phyloP scores from a whole-genome alignment of 2,888 invertebrate species.

The Micoletzkya japonica region DNA sequence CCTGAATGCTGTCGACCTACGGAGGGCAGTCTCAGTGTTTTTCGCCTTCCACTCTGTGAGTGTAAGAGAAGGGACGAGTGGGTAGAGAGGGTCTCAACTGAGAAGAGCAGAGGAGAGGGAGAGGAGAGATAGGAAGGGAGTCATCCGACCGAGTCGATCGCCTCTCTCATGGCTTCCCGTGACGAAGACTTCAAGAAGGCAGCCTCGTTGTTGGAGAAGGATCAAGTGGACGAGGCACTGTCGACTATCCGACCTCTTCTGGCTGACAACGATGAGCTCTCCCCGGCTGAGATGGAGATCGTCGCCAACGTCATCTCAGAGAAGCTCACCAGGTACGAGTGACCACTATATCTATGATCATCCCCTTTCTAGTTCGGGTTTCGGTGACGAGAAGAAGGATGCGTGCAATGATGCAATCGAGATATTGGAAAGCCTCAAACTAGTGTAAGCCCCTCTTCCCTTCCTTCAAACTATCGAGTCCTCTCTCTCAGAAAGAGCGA shows the following conservation, averaged over 20 bases:
- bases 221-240: conserved; percentile 16
- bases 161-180: conserved; percentile 24
- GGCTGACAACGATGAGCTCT: conserved; percentile 38
- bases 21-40: conserved; percentile 16
- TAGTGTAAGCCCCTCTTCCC: conserved; percentile 34
- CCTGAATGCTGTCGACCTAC: background rate
- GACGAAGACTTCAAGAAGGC: conserved; percentile 25
- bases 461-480: background rate
- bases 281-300: conserved; percentile 37
- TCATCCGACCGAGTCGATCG: conserved; percentile 1
- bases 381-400: conserved; percentile 46
- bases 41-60: conserved; percentile 1
- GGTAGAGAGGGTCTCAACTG: background rate
- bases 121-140: conserved; percentile 2
- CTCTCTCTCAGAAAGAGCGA: conserved; percentile 37
- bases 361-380: conserved; percentile 36
- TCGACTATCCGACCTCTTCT: conserved; percentile 23
- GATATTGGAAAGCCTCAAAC: conserved; percentile 39
- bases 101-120: background rate
- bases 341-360: background rate
- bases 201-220: conserved; percentile 2
- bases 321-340: conserved; percentile 42
- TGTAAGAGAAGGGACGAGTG: conserved; percentile 20
- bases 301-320: conserved; percentile 40
- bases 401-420: conserved; percentile 42